Conservation (phyloP, 2,797 vertebrate species). For the Phrynocephalus forsythii region DNA sequence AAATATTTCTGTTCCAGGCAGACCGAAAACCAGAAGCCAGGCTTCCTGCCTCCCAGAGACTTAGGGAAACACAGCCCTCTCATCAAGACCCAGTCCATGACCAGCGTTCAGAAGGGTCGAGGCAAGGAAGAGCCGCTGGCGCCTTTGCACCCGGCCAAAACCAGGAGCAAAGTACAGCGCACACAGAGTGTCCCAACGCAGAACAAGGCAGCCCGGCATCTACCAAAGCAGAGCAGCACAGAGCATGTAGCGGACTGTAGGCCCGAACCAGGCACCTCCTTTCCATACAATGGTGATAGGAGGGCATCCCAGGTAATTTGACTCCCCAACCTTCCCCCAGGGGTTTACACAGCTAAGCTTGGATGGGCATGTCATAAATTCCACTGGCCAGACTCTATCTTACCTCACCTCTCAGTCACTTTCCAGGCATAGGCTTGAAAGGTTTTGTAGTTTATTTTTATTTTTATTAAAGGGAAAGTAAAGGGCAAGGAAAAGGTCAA, state of each 20-base stretch:
- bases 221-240: constrained; percentile 70
- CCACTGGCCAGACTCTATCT: not conserved
- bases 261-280: constrained; percentile 48
- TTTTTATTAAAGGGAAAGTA: too few relatives aligned
- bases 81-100: constrained; percentile 81
- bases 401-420: too few relatives aligned
- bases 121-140: not conserved
- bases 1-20: constrained; percentile 45
- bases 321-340: not conserved
- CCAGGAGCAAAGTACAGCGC: constrained; percentile 81
- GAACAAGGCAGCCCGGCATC: constrained; percentile 58
- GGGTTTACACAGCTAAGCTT: not conserved
- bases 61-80: constrained; percentile 87
- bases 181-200: constrained; percentile 89
- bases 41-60: constrained; percentile 85
- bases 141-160: constrained; percentile 23
- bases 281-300: constrained; percentile 32
- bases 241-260: not conserved
- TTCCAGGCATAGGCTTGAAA: too few relatives aligned
- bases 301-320: not conserved
- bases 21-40: constrained; percentile 77
- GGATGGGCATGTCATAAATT: not conserved
- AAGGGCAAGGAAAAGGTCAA: too few relatives aligned
- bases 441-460: too few relatives aligned
- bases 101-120: constrained; percentile 60